Base-by-base conservation (phyloP, 2,797 vertebrate species). In the Malacoctenus gilli region DNA sequence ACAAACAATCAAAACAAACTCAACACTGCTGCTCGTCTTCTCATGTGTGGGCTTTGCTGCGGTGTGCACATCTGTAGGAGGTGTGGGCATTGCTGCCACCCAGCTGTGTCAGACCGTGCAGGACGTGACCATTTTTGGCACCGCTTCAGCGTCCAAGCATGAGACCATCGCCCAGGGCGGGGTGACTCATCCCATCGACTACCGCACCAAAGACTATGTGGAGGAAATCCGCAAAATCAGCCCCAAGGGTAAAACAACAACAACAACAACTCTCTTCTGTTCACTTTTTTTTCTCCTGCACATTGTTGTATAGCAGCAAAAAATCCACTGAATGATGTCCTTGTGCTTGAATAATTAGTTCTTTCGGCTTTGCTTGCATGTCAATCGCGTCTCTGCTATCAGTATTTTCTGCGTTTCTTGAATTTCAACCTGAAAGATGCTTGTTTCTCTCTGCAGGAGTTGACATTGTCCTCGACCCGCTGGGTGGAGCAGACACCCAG, bases 91-190 rank as follows among this genome's bases (percentile, higher is more conserved):
- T 25, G 95, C 95, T 21, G 95, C 90, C 16, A 86, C 94, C 72
- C 95, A 97, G 89, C 91, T 97, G 72, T 96, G 95, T 81, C 90
- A 89, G 46, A 94, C 92, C 0, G 92, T 97, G 62, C 88, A 92
- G 66, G 92, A 94, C 0, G 91, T 97, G 83, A 96, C 94, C 0
- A 84, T 97, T 53, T 97, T 96, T 12, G 95, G 95, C 51, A 97
- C 95, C 0, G 93, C 95, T 0, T 97, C 95, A 0, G 92, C 93
- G 61, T 86, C 91, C 74, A 97, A 97, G 83, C 95, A 97, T 0
- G 93, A 96, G 4, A 63, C 25, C 0, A 94, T 97, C 38, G 86
- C 80, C 70, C 90, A 95, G 72, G 92, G 90, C 0, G 95, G 95
- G 0, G 93, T 96, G 6, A 83, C 92, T 42, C 88, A 98, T 75